These are phyloP conservation scores for Subacronicta megacephala DNA, from an alignment of 2,888 invertebrate genomes.

Conservation along the genomic window DNA sequence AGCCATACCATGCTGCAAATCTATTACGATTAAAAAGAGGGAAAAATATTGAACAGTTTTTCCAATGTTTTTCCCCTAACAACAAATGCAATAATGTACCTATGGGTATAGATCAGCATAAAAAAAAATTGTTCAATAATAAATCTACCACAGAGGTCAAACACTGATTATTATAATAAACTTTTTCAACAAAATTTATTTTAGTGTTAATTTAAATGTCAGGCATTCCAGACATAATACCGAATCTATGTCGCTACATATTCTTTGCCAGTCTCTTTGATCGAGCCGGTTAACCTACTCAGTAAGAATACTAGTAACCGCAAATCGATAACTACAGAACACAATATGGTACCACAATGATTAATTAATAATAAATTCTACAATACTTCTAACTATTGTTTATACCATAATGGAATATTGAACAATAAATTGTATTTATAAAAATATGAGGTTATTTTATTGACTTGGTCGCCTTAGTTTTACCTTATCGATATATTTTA, in stretches of 20 bases:
- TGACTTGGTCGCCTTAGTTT: too few species aligned
- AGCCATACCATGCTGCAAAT: too few species aligned
- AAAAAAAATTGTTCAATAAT: too few species aligned
- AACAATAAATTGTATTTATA: constrained; percentile 18
- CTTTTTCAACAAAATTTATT: constrained; percentile 7
- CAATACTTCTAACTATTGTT: constrained; percentile 13
- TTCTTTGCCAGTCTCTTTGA: constrained; percentile 51
- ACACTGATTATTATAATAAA: constrained; percentile 15
- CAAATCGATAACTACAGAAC: constrained; percentile 49
- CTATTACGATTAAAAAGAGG: too few species aligned
- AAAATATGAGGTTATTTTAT: constrained; percentile 6
- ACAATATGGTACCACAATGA: constrained; percentile 35
- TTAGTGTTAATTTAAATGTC: constrained; percentile 22
- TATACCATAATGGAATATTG: constrained; percentile 2
- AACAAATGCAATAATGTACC: too few species aligned
- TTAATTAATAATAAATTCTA: constrained; percentile 22
- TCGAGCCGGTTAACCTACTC: constrained; percentile 46
- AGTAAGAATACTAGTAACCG: constrained; percentile 41
- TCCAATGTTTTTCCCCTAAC: too few species aligned
- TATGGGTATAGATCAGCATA: too few species aligned
- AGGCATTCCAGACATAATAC: constrained; percentile 29
- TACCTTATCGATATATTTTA: too few species aligned
- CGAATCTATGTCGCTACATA: constrained; percentile 21
- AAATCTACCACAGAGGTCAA: too few species aligned
- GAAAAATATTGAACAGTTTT: too few species aligned